Evolutionary conservation across 2,888 invertebrate genomes (phyloP).

Genomic region (Dicyrtomina minuta): DNA sequence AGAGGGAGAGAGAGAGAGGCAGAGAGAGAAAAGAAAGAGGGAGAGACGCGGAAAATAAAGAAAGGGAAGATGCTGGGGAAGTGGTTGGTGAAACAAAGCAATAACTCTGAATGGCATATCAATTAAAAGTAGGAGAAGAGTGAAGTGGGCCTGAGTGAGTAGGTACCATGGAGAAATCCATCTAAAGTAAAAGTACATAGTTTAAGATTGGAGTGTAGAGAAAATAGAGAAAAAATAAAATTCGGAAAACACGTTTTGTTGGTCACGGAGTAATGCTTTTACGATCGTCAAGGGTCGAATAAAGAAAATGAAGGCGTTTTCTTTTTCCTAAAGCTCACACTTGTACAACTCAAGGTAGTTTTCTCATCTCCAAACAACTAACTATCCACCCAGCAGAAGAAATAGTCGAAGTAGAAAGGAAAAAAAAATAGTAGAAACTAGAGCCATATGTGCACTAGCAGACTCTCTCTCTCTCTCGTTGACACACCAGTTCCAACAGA

Average conservation of each 20-base stretch:
- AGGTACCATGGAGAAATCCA: slow-evolving; percentile 30
- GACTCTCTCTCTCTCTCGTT: slow-evolving; percentile 5
- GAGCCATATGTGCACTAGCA: background rate
- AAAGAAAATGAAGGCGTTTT: slow-evolving; percentile 73
- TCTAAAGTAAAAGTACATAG: slow-evolving; percentile 27
- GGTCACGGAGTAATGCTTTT: slow-evolving; percentile 85
- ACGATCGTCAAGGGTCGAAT: slow-evolving; percentile 81
- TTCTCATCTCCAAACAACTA: slow-evolving; percentile 21
- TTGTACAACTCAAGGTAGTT: slow-evolving; percentile 21
- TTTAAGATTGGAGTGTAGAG: slow-evolving; percentile 17
- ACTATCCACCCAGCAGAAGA: too few relatives aligned
- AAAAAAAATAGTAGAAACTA: background rate
- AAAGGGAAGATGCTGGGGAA: slow-evolving; percentile 13
- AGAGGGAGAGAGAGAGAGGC: slow-evolving; percentile 3
- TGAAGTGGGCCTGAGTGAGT: slow-evolving; percentile 32
- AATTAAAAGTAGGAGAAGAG: slow-evolving; percentile 40
- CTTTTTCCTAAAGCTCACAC: slow-evolving; percentile 31
- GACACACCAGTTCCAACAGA: background rate
- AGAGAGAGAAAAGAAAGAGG: slow-evolving; percentile 17
- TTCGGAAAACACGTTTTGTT: slow-evolving; percentile 52
- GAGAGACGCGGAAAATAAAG: slow-evolving; percentile 16
- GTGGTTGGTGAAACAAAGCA: slow-evolving; percentile 36
- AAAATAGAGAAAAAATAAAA: slow-evolving; percentile 41
- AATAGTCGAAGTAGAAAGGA: too few relatives aligned
- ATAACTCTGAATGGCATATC: slow-evolving; percentile 43